These are phyloP conservation scores for Glaucopsyche alexis DNA, from an alignment of 2,888 invertebrate genomes.

Conservation along the genomic window DNA sequence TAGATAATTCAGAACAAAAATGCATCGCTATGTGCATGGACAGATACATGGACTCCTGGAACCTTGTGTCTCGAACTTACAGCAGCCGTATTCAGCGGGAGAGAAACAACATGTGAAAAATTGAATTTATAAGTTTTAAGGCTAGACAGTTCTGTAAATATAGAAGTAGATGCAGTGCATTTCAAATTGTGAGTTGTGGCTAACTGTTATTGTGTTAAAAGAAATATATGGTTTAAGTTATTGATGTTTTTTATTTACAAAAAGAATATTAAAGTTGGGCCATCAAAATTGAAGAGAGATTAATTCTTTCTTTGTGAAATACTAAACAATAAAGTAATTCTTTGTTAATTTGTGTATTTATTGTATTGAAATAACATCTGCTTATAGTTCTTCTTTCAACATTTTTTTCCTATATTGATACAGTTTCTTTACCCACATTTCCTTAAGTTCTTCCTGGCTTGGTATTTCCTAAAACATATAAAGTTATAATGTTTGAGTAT, in stretches of 20 bases:
- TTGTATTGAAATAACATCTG: neutral
- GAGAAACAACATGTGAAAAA: conserved; percentile 79
- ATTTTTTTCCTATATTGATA: conserved; percentile 83
- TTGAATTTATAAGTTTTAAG: conserved; percentile 43
- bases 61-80: conserved; percentile 94
- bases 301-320: no score
- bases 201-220: conserved; percentile 54
- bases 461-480: conserved; percentile 81
- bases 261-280: no score
- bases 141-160: conserved; percentile 66
- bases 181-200: conserved; percentile 56
- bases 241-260: conserved; percentile 42
- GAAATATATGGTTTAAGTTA: conserved; percentile 52
- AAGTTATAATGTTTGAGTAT: neutral
- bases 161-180: conserved; percentile 65
- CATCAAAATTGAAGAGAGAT: no score
- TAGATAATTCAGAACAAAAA: conserved; percentile 96
- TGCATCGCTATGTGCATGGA: conserved; percentile 99
- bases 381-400: conserved; percentile 69
- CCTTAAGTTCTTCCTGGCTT: conserved; percentile 83
- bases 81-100: conserved; percentile 92
- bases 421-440: conserved; percentile 87
- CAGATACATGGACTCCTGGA: conserved; percentile 98
- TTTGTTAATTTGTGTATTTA: neutral
- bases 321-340: no score